Evolutionary conservation across 2,888 invertebrate species (phyloP).

Genomic region (Tetragnatha montana): DNA sequence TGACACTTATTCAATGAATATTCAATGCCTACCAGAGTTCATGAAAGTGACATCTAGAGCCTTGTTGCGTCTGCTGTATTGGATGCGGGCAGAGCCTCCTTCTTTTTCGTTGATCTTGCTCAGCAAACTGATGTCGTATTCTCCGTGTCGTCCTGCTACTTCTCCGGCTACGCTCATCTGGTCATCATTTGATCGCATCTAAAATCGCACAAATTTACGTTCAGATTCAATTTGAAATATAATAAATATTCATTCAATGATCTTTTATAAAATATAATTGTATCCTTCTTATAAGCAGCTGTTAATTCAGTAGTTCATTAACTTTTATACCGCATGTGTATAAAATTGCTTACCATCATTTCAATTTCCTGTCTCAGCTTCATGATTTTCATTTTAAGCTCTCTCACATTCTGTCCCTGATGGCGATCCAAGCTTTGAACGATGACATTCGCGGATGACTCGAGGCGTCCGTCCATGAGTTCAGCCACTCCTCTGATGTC

Average conservation of each 20-base stretch:
- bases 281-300: no score
- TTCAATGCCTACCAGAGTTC: conserved; percentile 31
- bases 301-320: no score
- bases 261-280: background rate
- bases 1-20: background rate
- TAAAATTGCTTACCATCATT: conserved; percentile 34
- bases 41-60: conserved; percentile 30
- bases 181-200: conserved; percentile 47
- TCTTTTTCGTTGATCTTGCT: conserved; percentile 38
- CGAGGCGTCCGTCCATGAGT: conserved; percentile 52
- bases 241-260: background rate
- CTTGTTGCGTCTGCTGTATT: conserved; percentile 48
- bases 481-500: conserved; percentile 55
- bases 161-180: conserved; percentile 28
- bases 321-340: no score
- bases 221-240: no score
- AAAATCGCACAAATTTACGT: background rate
- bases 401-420: conserved; percentile 44
- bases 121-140: conserved; percentile 38
- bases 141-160: conserved; percentile 45
- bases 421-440: conserved; percentile 42
- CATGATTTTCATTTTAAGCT: conserved; percentile 58
- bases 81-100: conserved; percentile 15
- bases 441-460: conserved; percentile 42
- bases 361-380: conserved; percentile 67